Evolutionary conservation across 1,140 invertebrate genomes (phyloP), one percentile per base, ranked within the genome.

Genomic region (Lordiphosa mommai): DNA sequence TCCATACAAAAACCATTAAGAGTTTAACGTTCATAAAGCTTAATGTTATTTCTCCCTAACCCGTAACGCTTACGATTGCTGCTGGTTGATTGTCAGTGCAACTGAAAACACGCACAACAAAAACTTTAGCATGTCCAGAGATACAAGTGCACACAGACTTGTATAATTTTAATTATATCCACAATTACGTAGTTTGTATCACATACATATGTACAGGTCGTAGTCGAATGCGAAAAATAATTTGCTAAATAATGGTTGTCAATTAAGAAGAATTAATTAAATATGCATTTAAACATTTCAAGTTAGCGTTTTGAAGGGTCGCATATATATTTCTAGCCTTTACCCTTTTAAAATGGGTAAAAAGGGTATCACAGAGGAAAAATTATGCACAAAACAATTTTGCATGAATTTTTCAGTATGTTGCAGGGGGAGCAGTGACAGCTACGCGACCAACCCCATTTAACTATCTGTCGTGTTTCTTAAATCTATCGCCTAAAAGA

Each of bases 211-310:
- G 7, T 23, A 29, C 30, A 56, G 44, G 37, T 32, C 32, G 16
- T 16, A 12, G 47, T 23, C 37, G 7, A 47, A 13, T 50, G 12
- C 12, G 23, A 30, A 37, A 12, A 57, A 59, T 30, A 47, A 55
- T 60, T 52, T 58, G 41, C 52, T 41, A 13, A 37, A 50, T 82
- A 76, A 80, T 76, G 23, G 33, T 9, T 53, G 20, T 20, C 33
- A 67, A 82, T 80, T 80, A 82, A 82, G 38, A 49, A 10, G 16
- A 46, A 48, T 56, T 57, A 72, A 57, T 72, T 34, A 51, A 59
- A 30, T 37, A 20, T 38, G 23, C 30, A 67, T 30, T 7, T 34
- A 23, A 27, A 32, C 27, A 52, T 34, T 33, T 29, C 10, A 6
- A 34, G 14, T 6, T 53, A 34, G 14, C 34, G 12, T 14, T n/a